These are phyloP conservation scores for Crenichthys baileyi DNA, from an alignment of 2,797 vertebrate genomes.

Conservation along the genomic window DNA sequence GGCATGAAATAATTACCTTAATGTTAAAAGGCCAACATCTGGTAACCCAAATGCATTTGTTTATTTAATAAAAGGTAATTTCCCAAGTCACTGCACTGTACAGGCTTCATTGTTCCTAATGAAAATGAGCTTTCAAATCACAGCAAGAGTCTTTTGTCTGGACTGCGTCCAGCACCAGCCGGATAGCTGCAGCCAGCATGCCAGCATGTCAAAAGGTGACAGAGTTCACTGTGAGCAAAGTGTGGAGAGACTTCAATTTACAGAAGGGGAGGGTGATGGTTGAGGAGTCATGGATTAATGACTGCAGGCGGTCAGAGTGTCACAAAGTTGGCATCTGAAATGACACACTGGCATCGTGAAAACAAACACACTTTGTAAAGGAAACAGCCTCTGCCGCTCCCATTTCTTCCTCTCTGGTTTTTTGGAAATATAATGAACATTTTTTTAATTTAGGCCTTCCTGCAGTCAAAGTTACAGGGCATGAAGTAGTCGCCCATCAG, in stretches of 20 bases:
- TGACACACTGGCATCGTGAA: slow-evolving; percentile 45
- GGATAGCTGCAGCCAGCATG: slow-evolving; percentile 49
- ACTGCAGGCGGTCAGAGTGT: slow-evolving; percentile 57
- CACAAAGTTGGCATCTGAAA: slow-evolving; percentile 54
- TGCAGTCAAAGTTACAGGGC: slow-evolving; percentile 65
- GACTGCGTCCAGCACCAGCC: slow-evolving; percentile 56
- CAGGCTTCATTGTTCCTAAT: slow-evolving; percentile 61
- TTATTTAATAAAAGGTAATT: slow-evolving; percentile 44
- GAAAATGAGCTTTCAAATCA: slow-evolving; percentile 72
- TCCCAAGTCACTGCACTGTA: slow-evolving; percentile 55
- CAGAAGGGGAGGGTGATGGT: slow-evolving; percentile 37
- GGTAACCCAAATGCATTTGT: slow-evolving; percentile 37
- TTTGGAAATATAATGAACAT: slow-evolving; percentile 57
- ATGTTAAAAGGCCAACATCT: slow-evolving; percentile 27
- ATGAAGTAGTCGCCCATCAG: slow-evolving; percentile 61
- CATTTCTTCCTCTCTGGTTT: slow-evolving; percentile 35
- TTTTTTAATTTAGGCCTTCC: slow-evolving; percentile 74
- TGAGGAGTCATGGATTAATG: slow-evolving; percentile 55
- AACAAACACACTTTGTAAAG: slow-evolving; percentile 30
- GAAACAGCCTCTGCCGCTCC: slow-evolving; percentile 25
- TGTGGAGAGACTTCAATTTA: slow-evolving; percentile 49
- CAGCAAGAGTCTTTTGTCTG: slow-evolving; percentile 60
- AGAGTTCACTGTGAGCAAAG: slow-evolving; percentile 54
- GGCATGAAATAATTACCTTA: slow-evolving; percentile 44
- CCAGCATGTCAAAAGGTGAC: slow-evolving; percentile 59